Evolutionary conservation across 2,888 invertebrate species (phyloP), one percentile per base, ranked within the genome.

Genomic region (Gastracanthus pulcherrimus): DNA sequence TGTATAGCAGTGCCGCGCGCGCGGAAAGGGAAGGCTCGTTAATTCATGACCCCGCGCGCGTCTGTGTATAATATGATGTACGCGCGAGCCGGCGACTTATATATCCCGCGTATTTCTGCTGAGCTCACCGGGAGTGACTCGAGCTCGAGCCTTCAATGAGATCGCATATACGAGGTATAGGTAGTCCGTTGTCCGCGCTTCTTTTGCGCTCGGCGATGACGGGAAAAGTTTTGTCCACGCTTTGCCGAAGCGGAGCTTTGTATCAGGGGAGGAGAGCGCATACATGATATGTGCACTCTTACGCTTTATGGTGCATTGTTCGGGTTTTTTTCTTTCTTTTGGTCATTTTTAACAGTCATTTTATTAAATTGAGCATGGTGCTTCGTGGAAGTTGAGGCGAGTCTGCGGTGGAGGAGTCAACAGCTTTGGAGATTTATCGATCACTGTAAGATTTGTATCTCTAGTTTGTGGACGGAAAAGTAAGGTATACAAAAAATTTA

Each of bases 81-180:
- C n/a, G 41, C 29, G 31, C 29, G n/a, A 1, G 26, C 36, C n/a
- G n/a, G 41, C 48, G 38, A 60, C 76, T 70, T 45, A 36, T 23
- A 23, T 41, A 58, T n/a, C 36, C 36, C 55, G 9, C 34, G 26
- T 31, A 6, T 75, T 75, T 34, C 31, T 29, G 41, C 70, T 76
- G 51, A 80, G 70, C 60, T 76, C 69, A 64, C 55, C 45, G 36
- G 69, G 74, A 58, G 34, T 62, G 62, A 62, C 62, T 62, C 36
- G 62, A 34, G 16, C 60, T 13, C 11, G 60, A 31, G 11, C 29
- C 31, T 31, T 16, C 16, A 29, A 16, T 29, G 34, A 16, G 29
- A 51, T 51, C 19, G 19, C 19, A 51, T 51, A 23, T 5, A 19
- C 31, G n/a, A 13, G 19, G 51, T 11, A n/a, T n/a, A 26, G 26